phyloP scores from a whole-genome alignment of 2,888 invertebrate species.

The Pterobdella sp. region DNA sequence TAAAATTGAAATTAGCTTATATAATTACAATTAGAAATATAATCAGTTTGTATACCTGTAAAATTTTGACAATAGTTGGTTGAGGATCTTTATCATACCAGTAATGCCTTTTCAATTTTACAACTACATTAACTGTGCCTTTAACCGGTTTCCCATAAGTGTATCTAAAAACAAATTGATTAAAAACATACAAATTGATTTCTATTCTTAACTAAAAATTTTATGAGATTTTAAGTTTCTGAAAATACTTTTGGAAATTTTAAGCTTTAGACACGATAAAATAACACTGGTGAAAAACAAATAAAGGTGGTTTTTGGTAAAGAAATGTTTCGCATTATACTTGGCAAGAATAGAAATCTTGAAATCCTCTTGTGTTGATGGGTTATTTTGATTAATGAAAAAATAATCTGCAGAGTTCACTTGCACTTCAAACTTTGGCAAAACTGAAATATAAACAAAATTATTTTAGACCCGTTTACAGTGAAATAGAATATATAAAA shows the following conservation, averaged over 20 bases:
- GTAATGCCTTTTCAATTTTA: neutral
- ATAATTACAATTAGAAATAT: neutral
- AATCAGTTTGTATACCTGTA: neutral
- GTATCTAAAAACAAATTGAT: neutral
- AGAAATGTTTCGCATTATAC: too few relatives aligned
- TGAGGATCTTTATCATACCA: neutral
- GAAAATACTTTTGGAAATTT: too few relatives aligned
- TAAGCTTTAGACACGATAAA: too few relatives aligned
- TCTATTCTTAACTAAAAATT: neutral
- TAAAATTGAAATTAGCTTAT: neutral
- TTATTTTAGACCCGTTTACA: neutral
- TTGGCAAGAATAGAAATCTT: conserved; percentile 21
- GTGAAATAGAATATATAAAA: neutral
- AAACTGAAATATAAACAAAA: conserved; percentile 55
- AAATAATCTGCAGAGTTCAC: conserved; percentile 62
- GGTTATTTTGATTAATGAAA: conserved; percentile 22
- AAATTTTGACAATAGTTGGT: neutral
- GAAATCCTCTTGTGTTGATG: conserved; percentile 12
- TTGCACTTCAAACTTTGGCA: conserved; percentile 84
- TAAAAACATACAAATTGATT: neutral
- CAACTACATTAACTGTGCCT: neutral
- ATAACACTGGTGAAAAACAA: too few relatives aligned
- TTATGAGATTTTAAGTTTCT: neutral
- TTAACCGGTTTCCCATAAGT: conserved; percentile 17
- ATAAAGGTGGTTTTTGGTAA: too few relatives aligned